These are phyloP conservation scores for Calephelis perditalis DNA, from an alignment of 2,888 invertebrate genomes.

Conservation along the genomic window DNA sequence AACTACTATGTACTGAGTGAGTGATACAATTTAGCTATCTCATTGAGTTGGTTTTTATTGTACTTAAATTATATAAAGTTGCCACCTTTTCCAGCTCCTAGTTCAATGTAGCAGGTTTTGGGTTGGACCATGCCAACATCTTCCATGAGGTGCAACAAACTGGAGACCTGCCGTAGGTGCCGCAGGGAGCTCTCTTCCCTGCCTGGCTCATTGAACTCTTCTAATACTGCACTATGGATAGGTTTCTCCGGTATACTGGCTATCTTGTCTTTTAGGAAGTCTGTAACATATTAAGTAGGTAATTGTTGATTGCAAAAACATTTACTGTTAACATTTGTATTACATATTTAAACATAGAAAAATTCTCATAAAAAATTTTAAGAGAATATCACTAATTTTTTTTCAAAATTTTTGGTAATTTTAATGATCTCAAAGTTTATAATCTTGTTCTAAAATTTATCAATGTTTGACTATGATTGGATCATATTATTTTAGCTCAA, in stretches of 20 bases:
- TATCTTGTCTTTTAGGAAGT: constrained; percentile 47
- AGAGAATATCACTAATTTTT: neutral
- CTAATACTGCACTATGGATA: constrained; percentile 46
- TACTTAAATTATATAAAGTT: too few species aligned
- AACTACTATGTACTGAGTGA: too few species aligned
- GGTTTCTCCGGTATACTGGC: constrained; percentile 37
- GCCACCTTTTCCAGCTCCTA: constrained; percentile 93
- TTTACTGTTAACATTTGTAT: too few species aligned
- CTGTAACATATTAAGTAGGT: constrained; percentile 33
- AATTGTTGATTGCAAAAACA: neutral
- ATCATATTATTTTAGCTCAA: too few species aligned
- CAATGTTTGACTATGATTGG: too few species aligned
- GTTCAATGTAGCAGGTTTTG: constrained; percentile 87
- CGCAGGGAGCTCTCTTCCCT: constrained; percentile 82
- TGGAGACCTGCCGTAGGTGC: constrained; percentile 88
- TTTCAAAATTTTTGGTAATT: neutral
- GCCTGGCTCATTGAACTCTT: constrained; percentile 54
- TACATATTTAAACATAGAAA: too few species aligned
- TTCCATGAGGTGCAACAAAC: constrained; percentile 84
- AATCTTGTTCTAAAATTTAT: too few species aligned
- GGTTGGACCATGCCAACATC: constrained; percentile 76
- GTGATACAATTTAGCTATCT: too few species aligned
- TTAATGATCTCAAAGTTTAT: too few species aligned
- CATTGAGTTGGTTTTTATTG: too few species aligned
- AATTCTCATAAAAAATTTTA: too few species aligned